Evolutionary conservation across 2,888 invertebrate species (phyloP).

Genomic region (Antheraea yamamai): DNA sequence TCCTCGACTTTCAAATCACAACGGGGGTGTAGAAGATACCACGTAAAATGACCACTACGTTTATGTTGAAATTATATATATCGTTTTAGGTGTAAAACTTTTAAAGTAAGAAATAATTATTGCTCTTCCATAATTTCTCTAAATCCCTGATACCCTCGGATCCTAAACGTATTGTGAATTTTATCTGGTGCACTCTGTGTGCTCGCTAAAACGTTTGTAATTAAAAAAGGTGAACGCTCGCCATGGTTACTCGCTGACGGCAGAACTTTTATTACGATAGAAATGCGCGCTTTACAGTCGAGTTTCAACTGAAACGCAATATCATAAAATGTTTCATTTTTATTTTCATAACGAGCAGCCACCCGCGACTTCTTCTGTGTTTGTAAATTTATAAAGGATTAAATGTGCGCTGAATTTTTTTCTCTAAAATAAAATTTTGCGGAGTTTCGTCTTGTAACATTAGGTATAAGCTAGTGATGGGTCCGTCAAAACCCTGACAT

Average conservation of each 20-base stretch:
- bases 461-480: no score
- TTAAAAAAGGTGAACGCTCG: constrained; percentile 38
- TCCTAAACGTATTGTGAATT: constrained; percentile 41
- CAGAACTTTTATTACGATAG: constrained; percentile 13
- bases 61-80: no score
- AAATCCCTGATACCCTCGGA: constrained; percentile 12
- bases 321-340: constrained; percentile 12
- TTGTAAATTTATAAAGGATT: background rate
- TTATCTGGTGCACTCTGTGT: constrained; percentile 35
- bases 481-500: no score
- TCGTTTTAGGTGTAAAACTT: background rate
- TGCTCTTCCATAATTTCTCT: constrained; percentile 15
- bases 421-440: no score
- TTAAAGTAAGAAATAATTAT: background rate
- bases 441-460: no score
- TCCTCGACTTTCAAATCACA: no score
- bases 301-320: constrained; percentile 9
- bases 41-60: no score
- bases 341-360: background rate
- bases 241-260: constrained; percentile 19
- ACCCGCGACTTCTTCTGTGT: background rate
- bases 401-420: background rate
- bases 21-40: no score
- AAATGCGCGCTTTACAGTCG: constrained; percentile 17
- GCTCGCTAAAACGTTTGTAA: constrained; percentile 46